These are phyloP conservation scores for Buceros bicornis DNA, from an alignment of 2,797 vertebrate species.

Conservation along the genomic window DNA sequence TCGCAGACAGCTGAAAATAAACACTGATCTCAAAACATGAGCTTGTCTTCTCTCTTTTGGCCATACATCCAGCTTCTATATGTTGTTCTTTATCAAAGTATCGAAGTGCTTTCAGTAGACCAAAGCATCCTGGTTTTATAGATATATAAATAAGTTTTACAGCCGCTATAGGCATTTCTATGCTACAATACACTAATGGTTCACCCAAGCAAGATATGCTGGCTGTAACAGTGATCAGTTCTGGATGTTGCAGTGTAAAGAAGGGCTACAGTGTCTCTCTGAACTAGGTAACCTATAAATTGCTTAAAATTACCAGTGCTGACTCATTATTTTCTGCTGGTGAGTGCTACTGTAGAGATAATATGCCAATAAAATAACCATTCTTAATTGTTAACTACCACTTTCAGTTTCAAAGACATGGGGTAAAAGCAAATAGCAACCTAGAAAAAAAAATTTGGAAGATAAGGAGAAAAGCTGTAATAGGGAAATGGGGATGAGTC, in stretches of 20 bases:
- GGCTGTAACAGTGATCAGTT: conserved; percentile 40
- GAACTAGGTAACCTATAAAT: conserved; percentile 53
- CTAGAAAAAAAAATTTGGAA: not conserved
- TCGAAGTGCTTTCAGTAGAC: conserved; percentile 52
- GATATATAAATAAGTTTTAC: conserved; percentile 67
- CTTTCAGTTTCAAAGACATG: not conserved
- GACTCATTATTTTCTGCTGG: conserved; percentile 21
- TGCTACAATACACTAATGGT: conserved; percentile 45
- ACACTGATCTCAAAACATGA: conserved; percentile 26
- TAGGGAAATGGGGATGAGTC: not conserved
- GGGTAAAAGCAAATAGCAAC: conserved; percentile 25
- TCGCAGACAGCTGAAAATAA: conserved; percentile 55
- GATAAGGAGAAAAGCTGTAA: not conserved
- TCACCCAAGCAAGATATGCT: conserved; percentile 20
- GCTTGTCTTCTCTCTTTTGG: not conserved
- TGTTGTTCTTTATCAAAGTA: conserved; percentile 19
- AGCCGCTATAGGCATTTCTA: conserved; percentile 20
- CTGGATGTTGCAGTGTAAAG: not conserved
- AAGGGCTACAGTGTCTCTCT: conserved; percentile 26
- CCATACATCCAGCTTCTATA: conserved; percentile 1
- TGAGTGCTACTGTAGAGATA: conserved; percentile 4
- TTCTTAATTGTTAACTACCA: conserved; percentile 31
- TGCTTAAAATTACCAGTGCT: conserved; percentile 5
- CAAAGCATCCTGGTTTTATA: conserved; percentile 59
- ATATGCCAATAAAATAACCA: not conserved